These are phyloP conservation scores for Hycleus cichorii DNA, from an alignment of 1,140 invertebrate species.

Conservation along the genomic window DNA sequence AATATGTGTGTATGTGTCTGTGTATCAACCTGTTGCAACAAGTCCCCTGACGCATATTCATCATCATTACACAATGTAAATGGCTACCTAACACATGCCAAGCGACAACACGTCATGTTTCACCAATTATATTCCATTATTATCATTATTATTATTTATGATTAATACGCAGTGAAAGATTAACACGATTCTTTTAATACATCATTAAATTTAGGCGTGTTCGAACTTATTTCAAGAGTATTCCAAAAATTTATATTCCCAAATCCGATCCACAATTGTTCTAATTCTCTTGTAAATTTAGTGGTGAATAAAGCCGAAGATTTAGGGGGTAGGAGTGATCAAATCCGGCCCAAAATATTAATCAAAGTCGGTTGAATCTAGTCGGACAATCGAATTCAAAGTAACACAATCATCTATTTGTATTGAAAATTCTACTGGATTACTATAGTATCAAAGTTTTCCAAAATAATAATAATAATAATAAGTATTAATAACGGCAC, in stretches of 20 bases:
- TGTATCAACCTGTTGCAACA: neutral
- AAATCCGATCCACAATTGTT: conserved; percentile 21
- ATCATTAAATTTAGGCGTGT: too few species aligned
- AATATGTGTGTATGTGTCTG: too few species aligned
- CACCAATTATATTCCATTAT: conserved; percentile 5
- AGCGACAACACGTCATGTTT: conserved; percentile 5
- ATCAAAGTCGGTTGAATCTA: conserved; percentile 28
- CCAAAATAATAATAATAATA: conserved; percentile 34
- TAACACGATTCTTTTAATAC: too few species aligned
- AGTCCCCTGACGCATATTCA: conserved; percentile 10
- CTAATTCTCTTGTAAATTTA: conserved; percentile 32
- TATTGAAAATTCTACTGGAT: conserved; percentile 12
- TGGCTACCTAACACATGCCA: conserved; percentile 6
- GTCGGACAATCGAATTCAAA: conserved; percentile 5
- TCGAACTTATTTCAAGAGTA: too few species aligned
- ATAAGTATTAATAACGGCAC: conserved; percentile 39
- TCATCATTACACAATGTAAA: conserved; percentile 9
- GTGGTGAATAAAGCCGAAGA: too few species aligned
- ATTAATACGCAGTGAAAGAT: too few species aligned
- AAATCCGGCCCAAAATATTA: conserved; percentile 36
- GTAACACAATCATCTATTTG: neutral
- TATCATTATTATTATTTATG: neutral
- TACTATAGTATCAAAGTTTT: conserved; percentile 30
- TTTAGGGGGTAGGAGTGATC: conserved; percentile 34
- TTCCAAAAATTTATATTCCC: too few species aligned